phyloP scores from a whole-genome alignment of 2,113 vertebrate genomes.

The Addax nasomaculatus region DNA sequence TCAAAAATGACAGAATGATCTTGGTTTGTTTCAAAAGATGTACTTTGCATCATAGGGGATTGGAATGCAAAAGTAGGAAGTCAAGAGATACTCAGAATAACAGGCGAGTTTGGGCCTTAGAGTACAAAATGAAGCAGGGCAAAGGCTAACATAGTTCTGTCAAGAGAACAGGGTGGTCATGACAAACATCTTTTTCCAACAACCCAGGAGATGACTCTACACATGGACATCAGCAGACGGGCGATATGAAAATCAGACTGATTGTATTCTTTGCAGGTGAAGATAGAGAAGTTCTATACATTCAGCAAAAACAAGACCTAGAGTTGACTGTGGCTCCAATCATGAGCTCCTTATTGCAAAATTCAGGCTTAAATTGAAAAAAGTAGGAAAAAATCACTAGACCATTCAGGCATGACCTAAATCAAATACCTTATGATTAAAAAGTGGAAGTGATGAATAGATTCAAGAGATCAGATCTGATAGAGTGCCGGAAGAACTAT shows the following conservation, averaged over 20 bases:
- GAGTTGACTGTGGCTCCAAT: neutral
- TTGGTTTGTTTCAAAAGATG: neutral
- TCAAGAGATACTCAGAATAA: neutral
- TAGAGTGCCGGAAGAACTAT: neutral
- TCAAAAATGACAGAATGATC: neutral
- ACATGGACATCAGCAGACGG: neutral
- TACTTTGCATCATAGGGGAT: neutral
- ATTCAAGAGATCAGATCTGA: neutral
- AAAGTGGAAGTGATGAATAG: neutral
- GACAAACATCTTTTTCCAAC: neutral
- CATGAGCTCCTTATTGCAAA: neutral
- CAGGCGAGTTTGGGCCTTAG: neutral
- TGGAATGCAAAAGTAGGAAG: neutral
- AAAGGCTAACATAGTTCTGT: neutral
- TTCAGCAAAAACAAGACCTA: neutral
- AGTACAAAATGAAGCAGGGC: neutral
- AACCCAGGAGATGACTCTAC: neutral
- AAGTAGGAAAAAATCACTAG: neutral
- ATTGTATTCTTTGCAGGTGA: neutral
- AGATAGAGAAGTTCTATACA: neutral
- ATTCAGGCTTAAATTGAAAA: neutral
- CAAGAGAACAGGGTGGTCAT: neutral
- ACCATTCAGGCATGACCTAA: neutral
- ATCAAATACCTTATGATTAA: neutral
- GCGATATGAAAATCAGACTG: neutral